Base-by-base conservation (phyloP, 35 echinoderm and acorn worm genomes). In the Ophioderma brevispina region DNA sequence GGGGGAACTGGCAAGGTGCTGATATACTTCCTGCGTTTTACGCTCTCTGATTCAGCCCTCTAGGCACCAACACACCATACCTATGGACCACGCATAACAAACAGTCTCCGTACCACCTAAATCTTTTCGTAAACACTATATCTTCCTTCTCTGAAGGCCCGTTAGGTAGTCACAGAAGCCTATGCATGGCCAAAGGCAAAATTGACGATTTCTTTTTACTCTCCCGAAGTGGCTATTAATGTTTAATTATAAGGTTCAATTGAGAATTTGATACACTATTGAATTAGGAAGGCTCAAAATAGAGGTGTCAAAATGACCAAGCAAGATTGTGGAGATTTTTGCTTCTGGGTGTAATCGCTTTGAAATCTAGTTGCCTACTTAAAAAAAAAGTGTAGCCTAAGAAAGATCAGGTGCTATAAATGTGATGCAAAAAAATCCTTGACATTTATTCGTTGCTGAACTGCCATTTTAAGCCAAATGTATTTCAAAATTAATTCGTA, bases 51-150 rank as follows among this genome's bases (percentile, higher is more conserved):
- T 70, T 70, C 59, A 70, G 28, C 59, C 59, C 59, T 18, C 2
- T 18, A 25, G 59, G 6, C 5, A 70, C 10, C n/a, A 25, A 13
- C 59, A 25, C 59, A 70, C 59, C 59, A 70, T 70, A 70, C 59
- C 59, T 70, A 70, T 70, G 59, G 59, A 70, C 59, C 28, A 70
- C 28, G 59, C 59, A 70, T 70, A 70, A 70, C 59, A 70, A 70
- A 70, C 59, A 70, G 59, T 3, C 15, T 46, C 41, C 4, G 41
- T 46, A 8, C 41, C 15, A 15, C 59, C 59, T 8, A 70, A 70
- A 70, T 70, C 59, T 70, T 25, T 70, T 70, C 59, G 1, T 25
- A 70, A 70, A 25, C 59, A 70, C 17, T 25, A 70, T 70, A 70
- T 70, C 59, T 15, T 70, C 41, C 17, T 46, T 46, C 41, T 46